A percentile compares a stretch with the other conserved stretches of the same genome.
phyloP scores from a whole-genome alignment of 1,140 invertebrate genomes.

The Centruroides vittatus region DNA sequence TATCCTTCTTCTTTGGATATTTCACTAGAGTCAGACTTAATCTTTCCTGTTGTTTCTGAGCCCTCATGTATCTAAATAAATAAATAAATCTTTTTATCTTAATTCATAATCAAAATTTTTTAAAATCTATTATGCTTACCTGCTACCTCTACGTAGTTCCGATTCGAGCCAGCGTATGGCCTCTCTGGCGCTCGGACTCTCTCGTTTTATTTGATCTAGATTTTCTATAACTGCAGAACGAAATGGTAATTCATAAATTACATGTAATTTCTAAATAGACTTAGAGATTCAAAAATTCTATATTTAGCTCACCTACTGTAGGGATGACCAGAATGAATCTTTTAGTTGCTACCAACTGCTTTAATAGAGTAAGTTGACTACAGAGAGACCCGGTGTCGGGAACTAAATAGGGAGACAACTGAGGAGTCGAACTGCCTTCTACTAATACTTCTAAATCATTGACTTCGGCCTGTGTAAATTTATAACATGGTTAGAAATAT shows the following conservation, averaged over 20 bases:
- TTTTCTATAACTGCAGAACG: slow-evolving; percentile 59
- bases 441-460: slow-evolving; percentile 44
- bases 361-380: slow-evolving; percentile 53
- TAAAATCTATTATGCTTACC: slow-evolving; percentile 40
- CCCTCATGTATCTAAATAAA: slow-evolving; percentile 28
- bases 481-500: too few relatives aligned
- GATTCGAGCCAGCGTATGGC: slow-evolving; percentile 80
- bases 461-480: slow-evolving; percentile 40
- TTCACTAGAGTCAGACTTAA: slow-evolving; percentile 56
- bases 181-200: slow-evolving; percentile 56
- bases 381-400: slow-evolving; percentile 54
- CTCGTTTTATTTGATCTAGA: slow-evolving; percentile 68
- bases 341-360: slow-evolving; percentile 54
- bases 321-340: slow-evolving; percentile 68
- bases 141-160: slow-evolving; percentile 66
- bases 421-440: slow-evolving; percentile 12
- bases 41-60: slow-evolving; percentile 63
- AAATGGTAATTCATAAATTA: slow-evolving; percentile 12
- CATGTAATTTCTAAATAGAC: slow-evolving; percentile 10
- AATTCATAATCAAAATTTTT: neutral
- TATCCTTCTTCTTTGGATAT: slow-evolving; percentile 47
- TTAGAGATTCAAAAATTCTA: neutral
- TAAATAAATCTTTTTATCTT: neutral
- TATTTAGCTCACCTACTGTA: slow-evolving; percentile 45
- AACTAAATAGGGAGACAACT: slow-evolving; percentile 44